These are phyloP conservation scores for Spodoptera exigua DNA, from an alignment of 2,888 invertebrate genomes.

Conservation along the genomic window DNA sequence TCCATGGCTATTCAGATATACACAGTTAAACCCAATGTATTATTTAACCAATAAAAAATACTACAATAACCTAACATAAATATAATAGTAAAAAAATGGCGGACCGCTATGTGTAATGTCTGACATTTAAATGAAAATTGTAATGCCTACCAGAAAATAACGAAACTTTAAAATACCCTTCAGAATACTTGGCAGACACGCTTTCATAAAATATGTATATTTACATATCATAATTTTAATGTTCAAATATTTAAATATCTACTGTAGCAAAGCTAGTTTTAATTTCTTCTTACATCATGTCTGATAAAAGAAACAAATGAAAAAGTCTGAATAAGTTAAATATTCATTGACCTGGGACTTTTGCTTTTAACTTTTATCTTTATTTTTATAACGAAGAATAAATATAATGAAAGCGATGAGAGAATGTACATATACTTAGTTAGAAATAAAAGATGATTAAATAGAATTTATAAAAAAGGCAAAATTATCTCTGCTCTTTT, in stretches of 20 bases:
- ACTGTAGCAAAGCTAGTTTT: background rate
- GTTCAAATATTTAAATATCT: slow-evolving; percentile 21
- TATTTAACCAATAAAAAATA: no score
- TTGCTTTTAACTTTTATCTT: background rate
- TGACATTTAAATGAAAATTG: no score
- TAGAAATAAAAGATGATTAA: no score
- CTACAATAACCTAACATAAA: no score
- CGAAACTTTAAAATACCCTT: slow-evolving; percentile 19
- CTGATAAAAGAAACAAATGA: slow-evolving; percentile 5
- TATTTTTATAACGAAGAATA: background rate
- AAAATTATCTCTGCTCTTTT: no score
- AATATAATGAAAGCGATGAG: no score
- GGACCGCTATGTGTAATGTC: no score
- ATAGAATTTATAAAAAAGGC: no score
- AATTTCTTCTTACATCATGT: background rate
- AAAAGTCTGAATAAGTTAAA: slow-evolving; percentile 7
- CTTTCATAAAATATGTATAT: background rate
- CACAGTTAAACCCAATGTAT: no score
- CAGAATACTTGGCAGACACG: slow-evolving; percentile 11
- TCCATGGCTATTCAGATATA: no score
- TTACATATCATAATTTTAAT: background rate
- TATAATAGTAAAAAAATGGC: no score
- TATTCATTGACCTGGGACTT: background rate
- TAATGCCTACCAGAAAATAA: slow-evolving; percentile 2
- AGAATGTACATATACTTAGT: no score